Evolutionary conservation across 2,797 vertebrate species (phyloP), one percentile per base, ranked within the genome.

Genomic region (Bradypus variegatus): DNA sequence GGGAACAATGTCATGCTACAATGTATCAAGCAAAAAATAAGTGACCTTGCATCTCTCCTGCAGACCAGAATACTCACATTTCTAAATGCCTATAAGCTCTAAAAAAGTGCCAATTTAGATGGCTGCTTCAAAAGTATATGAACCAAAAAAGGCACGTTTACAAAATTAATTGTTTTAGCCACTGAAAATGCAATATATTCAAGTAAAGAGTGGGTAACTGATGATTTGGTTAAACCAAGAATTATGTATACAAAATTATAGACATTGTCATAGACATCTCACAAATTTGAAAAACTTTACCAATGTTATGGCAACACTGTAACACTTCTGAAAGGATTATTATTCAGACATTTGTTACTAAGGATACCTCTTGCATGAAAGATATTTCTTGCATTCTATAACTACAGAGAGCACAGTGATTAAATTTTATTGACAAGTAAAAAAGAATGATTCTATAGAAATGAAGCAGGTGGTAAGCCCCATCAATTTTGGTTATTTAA

Each of bases 131-230:
- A 94, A 89, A 85, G 27, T 48, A 60, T 70, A 77, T 48, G 18
- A 53, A 85, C 53, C n/a, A 77, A 88, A 65, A 88, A 70, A 21
- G 27, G 16, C 31, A 70, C 64, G 23, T 58, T 91, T 95, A 92
- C 85, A 88, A 64, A 94, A 82, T 80, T 82, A 78, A 83, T 65
- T 91, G n/a, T 90, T 92, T 94, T 78, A 94, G 79, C 60, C 62
- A 93, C 87, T 77, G 58, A 96, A 95, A 96, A 94, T 88, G 78
- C 76, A 92, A 87, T 48, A 87, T 70, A 94, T 93, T 94, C 64
- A 29, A 83, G 33, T 58, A 76, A 92, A 92, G 60, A 75, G 83
- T 69, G 33, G 55, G 14, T 0, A 91, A 92, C 77, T 90, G 73
- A 50, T 55, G 12, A 90, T 90, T 76, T 82, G 27, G 60, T 90